Conservation (phyloP, 2,113 vertebrate species). For the cat (Felis catus) region DNA sequence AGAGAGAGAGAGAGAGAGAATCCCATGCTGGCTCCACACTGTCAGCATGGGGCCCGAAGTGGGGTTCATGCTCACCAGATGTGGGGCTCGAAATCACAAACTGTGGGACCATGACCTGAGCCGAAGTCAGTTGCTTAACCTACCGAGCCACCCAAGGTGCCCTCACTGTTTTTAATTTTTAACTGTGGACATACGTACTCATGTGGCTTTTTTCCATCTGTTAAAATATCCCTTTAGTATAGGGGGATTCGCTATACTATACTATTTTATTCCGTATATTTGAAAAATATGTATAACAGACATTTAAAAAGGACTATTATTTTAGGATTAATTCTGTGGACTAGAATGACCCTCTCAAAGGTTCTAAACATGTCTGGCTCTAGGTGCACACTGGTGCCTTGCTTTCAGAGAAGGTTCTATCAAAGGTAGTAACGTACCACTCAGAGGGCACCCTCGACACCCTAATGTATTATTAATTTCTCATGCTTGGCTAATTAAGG, state of each 20-base stretch:
- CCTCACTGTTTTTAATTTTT: background rate
- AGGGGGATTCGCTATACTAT: background rate
- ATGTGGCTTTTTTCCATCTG: background rate
- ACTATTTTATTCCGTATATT: background rate
- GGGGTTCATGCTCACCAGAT: too few species aligned
- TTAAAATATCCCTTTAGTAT: background rate
- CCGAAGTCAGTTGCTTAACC: too few species aligned
- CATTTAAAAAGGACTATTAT: background rate
- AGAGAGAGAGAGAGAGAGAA: too few species aligned
- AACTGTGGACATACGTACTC: background rate
- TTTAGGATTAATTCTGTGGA: background rate
- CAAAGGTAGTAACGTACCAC: background rate
- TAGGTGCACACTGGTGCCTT: background rate
- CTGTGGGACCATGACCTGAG: too few species aligned
- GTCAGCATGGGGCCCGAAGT: too few species aligned
- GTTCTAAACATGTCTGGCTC: background rate
- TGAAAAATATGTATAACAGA: background rate
- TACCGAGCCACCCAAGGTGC: too few species aligned
- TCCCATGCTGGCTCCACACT: too few species aligned
- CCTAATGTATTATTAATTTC: background rate
- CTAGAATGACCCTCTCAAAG: background rate
- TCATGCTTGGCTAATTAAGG: background rate
- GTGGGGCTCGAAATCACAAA: too few species aligned
- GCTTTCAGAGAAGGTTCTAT: background rate
- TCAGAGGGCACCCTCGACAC: background rate